phyloP scores from a whole-genome alignment of 2,888 invertebrate genomes.

The Eupeodes latifasciatus region DNA sequence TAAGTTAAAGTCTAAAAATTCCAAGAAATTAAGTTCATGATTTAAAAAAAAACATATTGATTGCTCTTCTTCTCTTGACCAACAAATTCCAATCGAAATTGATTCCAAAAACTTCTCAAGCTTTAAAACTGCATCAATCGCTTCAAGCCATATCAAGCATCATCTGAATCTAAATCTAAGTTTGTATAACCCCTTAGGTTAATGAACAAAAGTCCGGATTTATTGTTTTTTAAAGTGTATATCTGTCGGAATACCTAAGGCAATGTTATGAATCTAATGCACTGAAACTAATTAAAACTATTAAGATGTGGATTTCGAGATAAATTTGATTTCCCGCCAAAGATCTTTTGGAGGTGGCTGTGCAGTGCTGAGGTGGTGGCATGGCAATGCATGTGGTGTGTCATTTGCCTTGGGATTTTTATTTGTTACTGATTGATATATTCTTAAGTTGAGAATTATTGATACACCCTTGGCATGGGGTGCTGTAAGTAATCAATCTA shows the following conservation, averaged over 20 bases:
- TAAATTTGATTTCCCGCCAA: conserved; percentile 46
- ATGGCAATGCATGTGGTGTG: not conserved
- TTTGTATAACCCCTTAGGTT: conserved; percentile 51
- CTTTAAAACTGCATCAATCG: not conserved
- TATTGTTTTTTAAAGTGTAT: conserved; percentile 1
- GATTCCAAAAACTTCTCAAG: conserved; percentile 30
- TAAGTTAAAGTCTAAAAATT: not conserved
- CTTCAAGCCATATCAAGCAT: not conserved
- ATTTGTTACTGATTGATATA: not conserved
- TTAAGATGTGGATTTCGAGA: conserved; percentile 63
- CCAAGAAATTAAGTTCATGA: conserved; percentile 40
- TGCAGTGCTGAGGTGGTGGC: too few relatives aligned
- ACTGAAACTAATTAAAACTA: conserved; percentile 64
- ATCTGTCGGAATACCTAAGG: conserved; percentile 26
- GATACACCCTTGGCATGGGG: conserved; percentile 40
- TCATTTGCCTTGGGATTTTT: conserved; percentile 50
- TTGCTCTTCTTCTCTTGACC: conserved; percentile 48
- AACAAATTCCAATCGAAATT: conserved; percentile 29
- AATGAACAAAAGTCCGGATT: conserved; percentile 60
- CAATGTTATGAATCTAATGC: conserved; percentile 44
- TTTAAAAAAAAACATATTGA: conserved; percentile 23
- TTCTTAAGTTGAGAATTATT: conserved; percentile 19
- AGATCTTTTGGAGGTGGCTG: conserved; percentile 20
- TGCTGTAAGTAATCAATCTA: conserved; percentile 40
- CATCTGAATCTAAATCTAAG: not conserved